These are phyloP conservation scores for Catalaphyllia jardinei DNA, from an alignment of 64 coral and sea anemone species.

Conservation along the genomic window DNA sequence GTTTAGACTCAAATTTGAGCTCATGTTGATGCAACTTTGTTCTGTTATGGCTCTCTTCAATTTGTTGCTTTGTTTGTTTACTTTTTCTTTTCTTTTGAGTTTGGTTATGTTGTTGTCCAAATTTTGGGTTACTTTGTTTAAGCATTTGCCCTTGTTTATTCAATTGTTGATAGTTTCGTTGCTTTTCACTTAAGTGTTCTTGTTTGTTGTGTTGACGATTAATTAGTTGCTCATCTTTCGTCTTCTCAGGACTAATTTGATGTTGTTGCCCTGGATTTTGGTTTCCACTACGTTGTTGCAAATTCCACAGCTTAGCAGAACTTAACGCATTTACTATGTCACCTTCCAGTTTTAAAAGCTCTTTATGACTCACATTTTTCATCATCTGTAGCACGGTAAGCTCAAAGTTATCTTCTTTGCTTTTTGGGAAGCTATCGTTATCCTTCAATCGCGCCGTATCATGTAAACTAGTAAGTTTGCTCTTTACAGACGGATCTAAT, in stretches of 20 bases:
- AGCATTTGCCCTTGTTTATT: not conserved
- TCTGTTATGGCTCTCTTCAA: not conserved
- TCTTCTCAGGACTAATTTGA: not conserved
- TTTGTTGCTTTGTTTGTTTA: not conserved
- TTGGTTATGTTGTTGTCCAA: not conserved
- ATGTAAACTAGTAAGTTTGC: not conserved
- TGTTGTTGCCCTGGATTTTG: not conserved
- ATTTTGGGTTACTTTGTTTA: not conserved
- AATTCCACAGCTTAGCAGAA: not conserved
- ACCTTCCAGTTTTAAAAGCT: slow-evolving; percentile 12
- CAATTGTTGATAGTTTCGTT: not conserved
- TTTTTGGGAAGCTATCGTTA: not conserved
- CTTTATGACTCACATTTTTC: not conserved
- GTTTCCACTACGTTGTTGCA: not conserved
- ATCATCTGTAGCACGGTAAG: not conserved
- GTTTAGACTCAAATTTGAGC: not conserved
- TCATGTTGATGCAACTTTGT: not conserved
- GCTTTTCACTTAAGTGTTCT: not conserved
- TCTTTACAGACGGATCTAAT: not conserved
- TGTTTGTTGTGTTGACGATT: not conserved
- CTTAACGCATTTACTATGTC: not conserved
- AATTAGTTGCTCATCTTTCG: not conserved
- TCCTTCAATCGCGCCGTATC: not conserved
- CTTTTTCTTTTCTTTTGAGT: not conserved
- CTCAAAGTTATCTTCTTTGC: not conserved